Evolutionary conservation across 2,797 vertebrate species (phyloP).

Genomic region (Todus mexicanus): DNA sequence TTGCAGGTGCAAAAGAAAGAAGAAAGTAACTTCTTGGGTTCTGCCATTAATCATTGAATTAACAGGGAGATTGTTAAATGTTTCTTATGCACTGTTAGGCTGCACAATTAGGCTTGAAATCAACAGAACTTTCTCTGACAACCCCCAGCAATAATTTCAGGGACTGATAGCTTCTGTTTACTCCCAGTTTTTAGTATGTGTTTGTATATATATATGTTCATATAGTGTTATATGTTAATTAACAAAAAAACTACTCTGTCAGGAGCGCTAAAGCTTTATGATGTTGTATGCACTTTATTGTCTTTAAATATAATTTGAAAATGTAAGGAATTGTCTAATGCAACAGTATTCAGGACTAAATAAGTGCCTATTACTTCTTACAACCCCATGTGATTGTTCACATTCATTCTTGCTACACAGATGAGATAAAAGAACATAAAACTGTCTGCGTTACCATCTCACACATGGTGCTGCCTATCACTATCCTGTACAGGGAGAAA

Average conservation of each 20-base stretch:
- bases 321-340: background rate
- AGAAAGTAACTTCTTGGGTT: background rate
- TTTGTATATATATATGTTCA: slow-evolving; percentile 1
- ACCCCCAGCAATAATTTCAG: slow-evolving; percentile 22
- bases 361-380: background rate
- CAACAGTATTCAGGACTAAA: background rate
- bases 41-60: slow-evolving; percentile 57
- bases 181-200: background rate
- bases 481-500: background rate
- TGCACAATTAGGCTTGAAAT: slow-evolving; percentile 58
- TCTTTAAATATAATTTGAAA: background rate
- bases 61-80: slow-evolving; percentile 22
- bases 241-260: background rate
- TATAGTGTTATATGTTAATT: background rate
- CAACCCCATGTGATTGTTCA: background rate
- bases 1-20: slow-evolving; percentile 34
- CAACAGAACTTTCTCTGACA: slow-evolving; percentile 30
- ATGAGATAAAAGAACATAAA: background rate
- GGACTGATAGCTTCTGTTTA: slow-evolving; percentile 26
- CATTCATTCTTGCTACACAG: background rate
- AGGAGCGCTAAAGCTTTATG: background rate
- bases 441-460: background rate
- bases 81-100: slow-evolving; percentile 36
- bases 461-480: background rate
- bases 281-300: background rate